Conservation (phyloP, 2,113 vertebrate genomes). For the Percina caprodes region DNA sequence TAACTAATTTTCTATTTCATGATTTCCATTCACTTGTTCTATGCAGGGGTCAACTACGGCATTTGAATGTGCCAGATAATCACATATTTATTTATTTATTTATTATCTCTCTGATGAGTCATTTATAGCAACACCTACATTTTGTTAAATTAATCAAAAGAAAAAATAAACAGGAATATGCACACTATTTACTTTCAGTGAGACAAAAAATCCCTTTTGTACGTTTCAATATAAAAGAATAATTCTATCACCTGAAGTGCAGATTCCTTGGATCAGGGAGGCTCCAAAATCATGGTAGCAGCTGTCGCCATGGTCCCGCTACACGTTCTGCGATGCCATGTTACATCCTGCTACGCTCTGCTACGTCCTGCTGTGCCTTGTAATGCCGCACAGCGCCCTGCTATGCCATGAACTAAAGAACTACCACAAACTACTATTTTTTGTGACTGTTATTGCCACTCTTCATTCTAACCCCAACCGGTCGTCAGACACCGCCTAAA, state of each 20-base stretch:
- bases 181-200: not conserved
- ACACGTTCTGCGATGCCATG: no score
- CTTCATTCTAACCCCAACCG: no score
- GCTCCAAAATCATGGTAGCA: no score
- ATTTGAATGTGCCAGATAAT: constrained; percentile 39
- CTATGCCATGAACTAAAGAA: no score
- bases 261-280: no score
- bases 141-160: constrained; percentile 13
- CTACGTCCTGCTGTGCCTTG: no score
- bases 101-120: constrained; percentile 15
- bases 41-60: constrained; percentile 45
- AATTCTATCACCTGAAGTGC: not conserved
- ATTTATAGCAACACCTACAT: constrained; percentile 4
- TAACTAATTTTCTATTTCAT: constrained; percentile 44
- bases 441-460: no score
- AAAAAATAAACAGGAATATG: not conserved
- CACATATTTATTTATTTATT: constrained; percentile 46
- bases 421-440: no score
- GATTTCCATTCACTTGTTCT: constrained; percentile 15
- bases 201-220: not conserved
- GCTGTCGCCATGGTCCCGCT: no score
- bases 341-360: no score
- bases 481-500: no score
- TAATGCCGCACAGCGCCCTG: no score
- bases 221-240: constrained; percentile 23